Percentiles rank a stretch among this genome's conserved stretches.
phyloP scores from a whole-genome alignment of 2,888 invertebrate species.

The Agrochola litura region DNA sequence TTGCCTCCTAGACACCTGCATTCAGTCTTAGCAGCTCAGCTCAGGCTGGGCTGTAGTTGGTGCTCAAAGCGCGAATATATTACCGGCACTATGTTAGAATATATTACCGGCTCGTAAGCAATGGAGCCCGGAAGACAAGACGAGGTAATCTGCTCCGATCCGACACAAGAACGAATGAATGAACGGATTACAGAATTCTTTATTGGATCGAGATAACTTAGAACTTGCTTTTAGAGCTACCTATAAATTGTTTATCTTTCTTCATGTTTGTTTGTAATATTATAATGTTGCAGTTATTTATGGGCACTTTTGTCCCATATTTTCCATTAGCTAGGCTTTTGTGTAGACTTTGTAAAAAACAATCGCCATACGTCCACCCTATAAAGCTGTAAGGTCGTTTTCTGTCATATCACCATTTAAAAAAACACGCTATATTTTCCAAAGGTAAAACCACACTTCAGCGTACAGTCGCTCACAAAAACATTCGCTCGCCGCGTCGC shows the following conservation, averaged over 20 bases:
- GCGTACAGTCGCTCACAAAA: slow-evolving; percentile 45
- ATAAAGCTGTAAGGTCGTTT: not conserved
- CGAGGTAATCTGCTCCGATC: slow-evolving; percentile 21
- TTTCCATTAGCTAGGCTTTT: no score
- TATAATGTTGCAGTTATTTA: not conserved
- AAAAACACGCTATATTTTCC: slow-evolving; percentile 41
- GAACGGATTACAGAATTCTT: slow-evolving; percentile 18
- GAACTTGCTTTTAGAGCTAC: not conserved
- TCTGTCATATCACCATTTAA: slow-evolving; percentile 13
- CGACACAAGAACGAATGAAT: not conserved
- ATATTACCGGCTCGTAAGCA: slow-evolving; percentile 25
- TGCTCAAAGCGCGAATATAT: slow-evolving; percentile 48
- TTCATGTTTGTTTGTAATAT: not conserved
- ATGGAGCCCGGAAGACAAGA: slow-evolving; percentile 20
- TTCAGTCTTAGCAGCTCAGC: slow-evolving; percentile 38
- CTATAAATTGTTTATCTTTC: not conserved
- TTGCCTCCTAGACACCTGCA: slow-evolving; percentile 11
- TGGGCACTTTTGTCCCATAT: no score
- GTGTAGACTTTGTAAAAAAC: no score
- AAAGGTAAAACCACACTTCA: slow-evolving; percentile 34
- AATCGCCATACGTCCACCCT: no score
- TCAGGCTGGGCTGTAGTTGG: not conserved
- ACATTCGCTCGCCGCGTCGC: slow-evolving; percentile 28
- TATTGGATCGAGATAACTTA: not conserved
- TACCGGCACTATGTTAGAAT: slow-evolving; percentile 33